phyloP scores from a whole-genome alignment of 1,140 invertebrate species.

The Lasioglossum albipes region DNA sequence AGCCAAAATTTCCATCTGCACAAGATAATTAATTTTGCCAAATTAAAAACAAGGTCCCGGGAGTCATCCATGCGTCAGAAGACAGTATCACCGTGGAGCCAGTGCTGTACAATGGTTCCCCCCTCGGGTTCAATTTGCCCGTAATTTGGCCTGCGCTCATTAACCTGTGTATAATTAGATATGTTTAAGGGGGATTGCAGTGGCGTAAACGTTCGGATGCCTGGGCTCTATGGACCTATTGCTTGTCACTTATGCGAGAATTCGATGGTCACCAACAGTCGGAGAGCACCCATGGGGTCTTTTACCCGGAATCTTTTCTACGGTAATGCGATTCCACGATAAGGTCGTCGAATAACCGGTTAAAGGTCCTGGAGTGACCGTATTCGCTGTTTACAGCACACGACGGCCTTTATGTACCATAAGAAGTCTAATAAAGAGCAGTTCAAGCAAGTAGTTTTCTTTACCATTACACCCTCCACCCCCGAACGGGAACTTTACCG shows the following conservation, averaged over 20 bases:
- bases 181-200: conserved; percentile 14
- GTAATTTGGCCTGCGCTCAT: conserved; percentile 54
- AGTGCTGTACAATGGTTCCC: neutral
- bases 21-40: too few relatives aligned
- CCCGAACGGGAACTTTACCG: neutral
- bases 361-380: conserved; percentile 2
- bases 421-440: conserved; percentile 5
- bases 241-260: conserved; percentile 18
- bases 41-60: too few relatives aligned
- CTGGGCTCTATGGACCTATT: conserved; percentile 14
- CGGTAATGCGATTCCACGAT: conserved; percentile 13
- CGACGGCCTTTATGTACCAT: neutral
- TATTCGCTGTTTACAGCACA: neutral
- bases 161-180: conserved; percentile 57
- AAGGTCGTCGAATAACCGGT: neutral
- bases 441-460: conserved; percentile 6
- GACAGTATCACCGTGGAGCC: neutral
- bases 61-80: too few relatives aligned
- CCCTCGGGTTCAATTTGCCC: conserved; percentile 56
- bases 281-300: neutral
- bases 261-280: neutral
- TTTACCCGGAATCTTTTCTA: neutral
- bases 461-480: neutral
- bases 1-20: too few relatives aligned
- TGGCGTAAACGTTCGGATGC: conserved; percentile 14